Conservation (phyloP, 2,888 invertebrate genomes). For the Nomada goodeniana region DNA sequence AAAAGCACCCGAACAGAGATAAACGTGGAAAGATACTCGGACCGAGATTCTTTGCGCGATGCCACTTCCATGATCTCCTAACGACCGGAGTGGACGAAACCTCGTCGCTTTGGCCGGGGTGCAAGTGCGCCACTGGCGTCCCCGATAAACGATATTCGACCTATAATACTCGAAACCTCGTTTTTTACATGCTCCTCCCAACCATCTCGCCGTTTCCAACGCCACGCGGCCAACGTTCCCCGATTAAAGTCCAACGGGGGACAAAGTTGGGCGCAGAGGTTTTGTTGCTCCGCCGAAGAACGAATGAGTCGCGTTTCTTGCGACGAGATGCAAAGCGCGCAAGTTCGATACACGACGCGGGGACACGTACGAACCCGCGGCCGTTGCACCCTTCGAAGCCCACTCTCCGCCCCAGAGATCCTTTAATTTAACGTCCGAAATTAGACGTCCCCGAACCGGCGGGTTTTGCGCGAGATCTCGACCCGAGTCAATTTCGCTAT, state of each 20-base stretch:
- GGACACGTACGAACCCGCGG: constrained; percentile 44
- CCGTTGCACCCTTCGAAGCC: constrained; percentile 28
- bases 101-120: constrained; percentile 58
- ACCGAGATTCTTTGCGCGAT: constrained; percentile 39
- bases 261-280: not conserved
- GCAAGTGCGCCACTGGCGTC: constrained; percentile 52
- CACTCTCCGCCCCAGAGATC: constrained; percentile 51
- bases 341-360: constrained; percentile 56
- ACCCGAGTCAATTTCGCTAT: constrained; percentile 33
- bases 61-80: constrained; percentile 74
- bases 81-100: constrained; percentile 77
- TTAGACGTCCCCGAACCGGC: constrained; percentile 50
- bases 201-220: not conserved
- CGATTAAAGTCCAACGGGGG: constrained; percentile 10
- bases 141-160: constrained; percentile 41
- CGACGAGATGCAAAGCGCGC: constrained; percentile 38
- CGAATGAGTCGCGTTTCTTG: constrained; percentile 32
- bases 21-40: constrained; percentile 32
- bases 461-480: constrained; percentile 44
- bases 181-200: too few species aligned
- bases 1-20: constrained; percentile 15
- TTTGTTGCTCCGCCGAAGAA: constrained; percentile 7
- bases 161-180: not conserved
- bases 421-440: constrained; percentile 66
- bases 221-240: not conserved